phyloP scores from a whole-genome alignment of 1,140 invertebrate species.

The Arion vulgaris region DNA sequence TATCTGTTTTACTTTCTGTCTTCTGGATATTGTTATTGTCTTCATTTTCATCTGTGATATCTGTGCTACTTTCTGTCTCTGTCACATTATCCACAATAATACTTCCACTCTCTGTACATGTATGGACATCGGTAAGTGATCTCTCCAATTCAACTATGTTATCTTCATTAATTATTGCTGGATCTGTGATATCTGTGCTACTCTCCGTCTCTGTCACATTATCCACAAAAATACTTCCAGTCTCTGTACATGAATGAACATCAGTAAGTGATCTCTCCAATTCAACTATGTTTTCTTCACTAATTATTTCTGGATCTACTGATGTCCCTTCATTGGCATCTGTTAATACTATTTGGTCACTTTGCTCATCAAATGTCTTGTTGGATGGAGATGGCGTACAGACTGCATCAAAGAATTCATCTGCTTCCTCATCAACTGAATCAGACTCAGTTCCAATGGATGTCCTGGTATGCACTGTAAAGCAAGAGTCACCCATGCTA shows the following conservation, averaged over 20 bases:
- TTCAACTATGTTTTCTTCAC: too few relatives aligned
- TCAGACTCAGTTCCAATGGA: not conserved
- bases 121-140: too few relatives aligned
- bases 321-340: not conserved
- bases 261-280: too few relatives aligned
- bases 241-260: not conserved
- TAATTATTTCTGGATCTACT: not conserved
- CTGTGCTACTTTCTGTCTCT: slow-evolving; percentile 12
- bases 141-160: too few relatives aligned
- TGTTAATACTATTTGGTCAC: too few relatives aligned
- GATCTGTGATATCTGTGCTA: not conserved
- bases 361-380: not conserved
- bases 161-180: too few relatives aligned
- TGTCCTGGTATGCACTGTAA: not conserved
- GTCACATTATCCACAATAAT: not conserved
- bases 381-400: slow-evolving; percentile 41
- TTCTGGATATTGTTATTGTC: not conserved
- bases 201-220: not conserved
- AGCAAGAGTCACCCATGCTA: not conserved
- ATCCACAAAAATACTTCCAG: not conserved
- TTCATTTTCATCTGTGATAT: slow-evolving; percentile 15
- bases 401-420: slow-evolving; percentile 53
- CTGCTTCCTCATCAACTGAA: slow-evolving; percentile 37
- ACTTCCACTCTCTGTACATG: not conserved
- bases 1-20: slow-evolving; percentile 1